Percentiles rank a stretch among this genome's conserved stretches.
These are phyloP conservation scores for Aspidiotus rigidus DNA, from an alignment of 2,888 invertebrate species.

Conservation along the genomic window DNA sequence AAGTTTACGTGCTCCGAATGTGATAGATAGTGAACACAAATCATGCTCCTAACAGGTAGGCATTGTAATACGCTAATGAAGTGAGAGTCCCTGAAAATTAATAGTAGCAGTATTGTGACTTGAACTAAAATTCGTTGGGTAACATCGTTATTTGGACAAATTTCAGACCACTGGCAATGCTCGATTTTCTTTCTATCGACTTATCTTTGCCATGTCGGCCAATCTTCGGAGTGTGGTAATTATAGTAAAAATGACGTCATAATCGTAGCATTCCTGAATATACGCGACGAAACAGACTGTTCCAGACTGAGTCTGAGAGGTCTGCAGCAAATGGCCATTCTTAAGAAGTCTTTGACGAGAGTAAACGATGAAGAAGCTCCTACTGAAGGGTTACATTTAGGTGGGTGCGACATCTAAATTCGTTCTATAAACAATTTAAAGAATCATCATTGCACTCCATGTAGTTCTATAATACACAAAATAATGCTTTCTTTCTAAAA, in stretches of 20 bases:
- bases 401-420: constrained; percentile 37
- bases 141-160: no score
- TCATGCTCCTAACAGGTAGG: no score
- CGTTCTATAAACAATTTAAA: neutral
- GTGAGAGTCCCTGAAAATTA: no score
- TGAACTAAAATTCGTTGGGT: no score
- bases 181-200: no score
- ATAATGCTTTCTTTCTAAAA: neutral
- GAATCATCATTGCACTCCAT: no score
- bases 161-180: no score
- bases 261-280: constrained; percentile 14
- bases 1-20: neutral
- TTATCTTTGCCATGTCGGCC: no score
- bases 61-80: no score
- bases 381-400: constrained; percentile 41
- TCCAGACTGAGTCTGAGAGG: constrained; percentile 36
- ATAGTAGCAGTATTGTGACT: no score
- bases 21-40: neutral
- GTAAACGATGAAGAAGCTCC: constrained; percentile 36
- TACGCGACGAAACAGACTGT: constrained; percentile 36
- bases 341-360: constrained; percentile 36
- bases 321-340: constrained; percentile 38
- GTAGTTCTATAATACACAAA: no score
- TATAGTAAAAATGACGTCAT: constrained; percentile 12
- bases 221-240: neutral